These are phyloP conservation scores for Spodoptera litura DNA, from an alignment of 1,140 invertebrate genomes.

Conservation along the genomic window DNA sequence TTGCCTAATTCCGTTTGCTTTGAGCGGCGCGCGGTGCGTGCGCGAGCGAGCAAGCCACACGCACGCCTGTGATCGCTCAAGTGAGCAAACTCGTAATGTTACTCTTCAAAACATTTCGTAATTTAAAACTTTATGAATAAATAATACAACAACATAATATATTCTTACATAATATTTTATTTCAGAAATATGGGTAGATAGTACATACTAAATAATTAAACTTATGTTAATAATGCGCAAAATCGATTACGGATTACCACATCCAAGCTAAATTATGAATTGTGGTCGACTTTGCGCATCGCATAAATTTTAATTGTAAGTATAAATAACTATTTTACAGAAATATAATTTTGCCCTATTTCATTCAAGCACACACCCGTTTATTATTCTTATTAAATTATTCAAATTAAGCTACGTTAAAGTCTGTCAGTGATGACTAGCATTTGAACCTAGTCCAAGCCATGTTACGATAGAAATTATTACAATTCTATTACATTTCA, in stretches of 20 bases:
- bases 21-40: conserved; percentile 20
- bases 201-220: conserved; percentile 29
- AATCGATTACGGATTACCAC: conserved; percentile 20
- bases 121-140: background rate
- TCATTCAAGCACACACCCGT: conserved; percentile 29
- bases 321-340: conserved; percentile 58
- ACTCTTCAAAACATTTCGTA: background rate
- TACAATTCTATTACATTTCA: conserved; percentile 7
- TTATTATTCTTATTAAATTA: conserved; percentile 18
- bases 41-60: conserved; percentile 9
- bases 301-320: conserved; percentile 20
- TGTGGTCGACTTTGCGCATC: conserved; percentile 37
- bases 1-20: conserved; percentile 51
- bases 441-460: conserved; percentile 67
- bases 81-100: background rate
- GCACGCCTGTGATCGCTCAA: conserved; percentile 31
- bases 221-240: conserved; percentile 38
- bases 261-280: conserved; percentile 29
- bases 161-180: conserved; percentile 39
- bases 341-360: conserved; percentile 47
- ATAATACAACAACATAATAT: conserved; percentile 24
- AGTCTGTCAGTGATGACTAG: conserved; percentile 75
- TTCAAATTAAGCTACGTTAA: conserved; percentile 38
- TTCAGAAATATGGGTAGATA: conserved; percentile 39
- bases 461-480: conserved; percentile 23